phyloP scores from a whole-genome alignment of 2,797 vertebrate species.

The Sebastes alutus region DNA sequence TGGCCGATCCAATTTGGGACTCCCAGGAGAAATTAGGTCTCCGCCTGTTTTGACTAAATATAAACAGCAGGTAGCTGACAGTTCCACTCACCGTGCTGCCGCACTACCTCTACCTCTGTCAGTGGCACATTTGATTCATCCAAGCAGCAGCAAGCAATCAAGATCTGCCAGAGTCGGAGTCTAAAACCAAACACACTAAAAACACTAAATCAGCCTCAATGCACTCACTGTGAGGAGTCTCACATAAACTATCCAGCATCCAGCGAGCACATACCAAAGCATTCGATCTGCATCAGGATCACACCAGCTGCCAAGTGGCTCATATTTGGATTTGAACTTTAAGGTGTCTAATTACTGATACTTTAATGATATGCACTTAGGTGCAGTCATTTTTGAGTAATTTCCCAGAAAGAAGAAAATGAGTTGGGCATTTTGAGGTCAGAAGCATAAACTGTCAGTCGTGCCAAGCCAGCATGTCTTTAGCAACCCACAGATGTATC shows the following conservation, averaged over 20 bases:
- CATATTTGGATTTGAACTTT: constrained; percentile 18
- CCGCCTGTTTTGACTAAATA: constrained; percentile 69
- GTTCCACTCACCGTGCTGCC: constrained; percentile 45
- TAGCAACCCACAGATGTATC: background rate
- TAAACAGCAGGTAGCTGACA: constrained; percentile 74
- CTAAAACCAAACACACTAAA: constrained; percentile 31
- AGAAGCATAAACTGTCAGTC: constrained; percentile 23
- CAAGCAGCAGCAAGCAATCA: constrained; percentile 49
- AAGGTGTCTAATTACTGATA: constrained; percentile 49
- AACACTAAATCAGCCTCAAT: constrained; percentile 26
- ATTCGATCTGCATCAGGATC: constrained; percentile 3
- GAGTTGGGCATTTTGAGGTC: constrained; percentile 54
- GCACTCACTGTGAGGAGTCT: constrained; percentile 26
- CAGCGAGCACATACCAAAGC: background rate
- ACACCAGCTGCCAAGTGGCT: constrained; percentile 19
- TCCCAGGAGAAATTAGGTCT: constrained; percentile 72
- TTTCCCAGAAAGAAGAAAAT: constrained; percentile 39
- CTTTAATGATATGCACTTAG: constrained; percentile 51
- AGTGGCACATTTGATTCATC: constrained; percentile 53
- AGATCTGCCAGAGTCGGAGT: constrained; percentile 16
- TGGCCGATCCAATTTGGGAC: constrained; percentile 66
- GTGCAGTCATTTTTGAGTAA: background rate
- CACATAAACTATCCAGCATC: constrained; percentile 12
- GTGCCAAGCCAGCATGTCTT: constrained; percentile 39
- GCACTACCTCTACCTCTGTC: constrained; percentile 32